Evolutionary conservation across 2,797 vertebrate species (phyloP).

Genomic region (Danio albolineatus): DNA sequence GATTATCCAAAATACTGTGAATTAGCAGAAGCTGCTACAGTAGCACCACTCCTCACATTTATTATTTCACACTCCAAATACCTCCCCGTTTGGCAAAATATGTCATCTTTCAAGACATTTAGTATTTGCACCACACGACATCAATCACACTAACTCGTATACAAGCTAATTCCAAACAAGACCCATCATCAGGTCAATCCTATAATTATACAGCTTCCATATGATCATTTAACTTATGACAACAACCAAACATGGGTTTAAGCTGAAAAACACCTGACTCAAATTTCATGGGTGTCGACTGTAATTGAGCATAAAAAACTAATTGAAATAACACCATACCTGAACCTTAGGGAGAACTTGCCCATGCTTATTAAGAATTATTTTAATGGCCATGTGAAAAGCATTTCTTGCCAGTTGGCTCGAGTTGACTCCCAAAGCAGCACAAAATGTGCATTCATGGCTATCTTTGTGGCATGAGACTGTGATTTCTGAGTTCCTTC

Average conservation of each 20-base stretch:
- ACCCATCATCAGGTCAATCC: neutral
- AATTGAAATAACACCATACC: conserved; percentile 14
- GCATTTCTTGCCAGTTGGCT: neutral
- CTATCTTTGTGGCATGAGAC: neutral
- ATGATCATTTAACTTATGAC: conserved; percentile 13
- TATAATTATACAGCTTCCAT: neutral
- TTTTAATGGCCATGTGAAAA: conserved; percentile 2
- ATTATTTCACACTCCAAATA: neutral
- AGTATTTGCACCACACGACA: neutral
- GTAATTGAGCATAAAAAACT: conserved; percentile 8
- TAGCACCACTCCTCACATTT: neutral
- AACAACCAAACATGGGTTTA: neutral
- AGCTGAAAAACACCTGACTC: conserved; percentile 1
- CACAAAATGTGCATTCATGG: conserved; percentile 29
- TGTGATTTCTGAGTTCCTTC: conserved; percentile 28
- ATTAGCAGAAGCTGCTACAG: neutral
- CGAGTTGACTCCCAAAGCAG: conserved; percentile 6
- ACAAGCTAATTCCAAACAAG: neutral
- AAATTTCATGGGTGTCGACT: conserved; percentile 29
- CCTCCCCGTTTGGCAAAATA: neutral
- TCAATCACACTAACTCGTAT: neutral
- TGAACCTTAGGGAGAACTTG: conserved; percentile 8
- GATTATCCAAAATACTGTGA: too few relatives aligned
- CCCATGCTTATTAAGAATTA: conserved; percentile 33
- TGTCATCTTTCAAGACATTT: neutral